phyloP scores from a whole-genome alignment of 1,140 invertebrate species.

The Brachionus sp. region DNA sequence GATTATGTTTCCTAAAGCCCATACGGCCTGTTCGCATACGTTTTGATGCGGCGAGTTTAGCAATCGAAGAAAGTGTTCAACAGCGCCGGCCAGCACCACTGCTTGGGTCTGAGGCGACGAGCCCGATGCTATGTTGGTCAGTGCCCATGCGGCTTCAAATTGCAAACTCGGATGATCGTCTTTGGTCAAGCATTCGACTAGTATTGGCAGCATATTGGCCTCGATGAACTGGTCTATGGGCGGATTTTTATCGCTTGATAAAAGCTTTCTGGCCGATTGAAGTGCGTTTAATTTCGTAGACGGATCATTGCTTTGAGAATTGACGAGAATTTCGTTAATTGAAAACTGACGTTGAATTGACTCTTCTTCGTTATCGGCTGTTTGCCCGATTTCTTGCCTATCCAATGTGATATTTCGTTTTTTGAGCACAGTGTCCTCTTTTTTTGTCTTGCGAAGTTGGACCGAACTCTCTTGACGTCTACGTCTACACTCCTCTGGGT shows the following conservation, averaged over 20 bases:
- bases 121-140: conserved; percentile 97
- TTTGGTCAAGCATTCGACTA: conserved; percentile 81
- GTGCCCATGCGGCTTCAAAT: conserved; percentile 97
- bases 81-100: conserved; percentile 69
- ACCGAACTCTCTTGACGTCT: background rate
- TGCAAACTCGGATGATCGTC: conserved; percentile 85
- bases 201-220: conserved; percentile 85
- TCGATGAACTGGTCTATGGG: conserved; percentile 94
- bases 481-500: conserved; percentile 40
- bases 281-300: conserved; percentile 50
- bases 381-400: background rate
- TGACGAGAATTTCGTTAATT: background rate
- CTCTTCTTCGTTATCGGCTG: background rate
- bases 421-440: conserved; percentile 41
- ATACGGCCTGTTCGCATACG: conserved; percentile 97
- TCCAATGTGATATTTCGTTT: conserved; percentile 21
- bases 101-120: conserved; percentile 77
- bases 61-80: conserved; percentile 86
- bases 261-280: conserved; percentile 70
- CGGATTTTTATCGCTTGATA: conserved; percentile 94
- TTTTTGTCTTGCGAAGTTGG: conserved; percentile 21
- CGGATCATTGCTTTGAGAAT: conserved; percentile 13
- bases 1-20: conserved; percentile 96
- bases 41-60: conserved; percentile 85
- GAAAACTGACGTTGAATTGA: background rate